Evolutionary conservation across 2,113 vertebrate genomes (phyloP).

Genomic region (Perccottus glenii): DNA sequence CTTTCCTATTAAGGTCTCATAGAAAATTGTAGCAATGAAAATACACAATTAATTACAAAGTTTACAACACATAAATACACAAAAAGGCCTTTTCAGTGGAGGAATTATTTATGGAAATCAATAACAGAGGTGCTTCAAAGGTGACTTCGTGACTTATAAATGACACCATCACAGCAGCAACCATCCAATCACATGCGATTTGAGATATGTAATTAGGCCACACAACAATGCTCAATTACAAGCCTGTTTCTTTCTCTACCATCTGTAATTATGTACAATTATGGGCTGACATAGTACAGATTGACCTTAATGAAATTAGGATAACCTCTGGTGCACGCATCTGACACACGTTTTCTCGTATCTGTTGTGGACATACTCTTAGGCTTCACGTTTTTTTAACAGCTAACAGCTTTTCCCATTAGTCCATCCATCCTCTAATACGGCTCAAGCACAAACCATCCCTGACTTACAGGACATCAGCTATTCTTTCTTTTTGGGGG

Average conservation of each 20-base stretch:
- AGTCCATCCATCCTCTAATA: not conserved
- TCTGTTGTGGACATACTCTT: not conserved
- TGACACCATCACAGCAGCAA: constrained; percentile 4
- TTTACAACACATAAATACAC: not conserved
- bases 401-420: too few species aligned
- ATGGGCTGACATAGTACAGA: constrained; percentile 14
- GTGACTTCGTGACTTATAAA: constrained; percentile 9
- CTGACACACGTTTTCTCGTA: not conserved
- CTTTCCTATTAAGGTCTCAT: not conserved
- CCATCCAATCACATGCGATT: constrained; percentile 7
- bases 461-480: not conserved
- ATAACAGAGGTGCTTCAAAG: not conserved
- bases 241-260: constrained; percentile 11
- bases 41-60: not conserved
- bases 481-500: not conserved
- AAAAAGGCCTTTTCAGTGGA: not conserved
- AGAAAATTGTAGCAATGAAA: not conserved
- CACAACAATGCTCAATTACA: constrained; percentile 10
- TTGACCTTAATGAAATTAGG: constrained; percentile 37
- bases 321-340: constrained; percentile 20
- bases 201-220: constrained; percentile 21
- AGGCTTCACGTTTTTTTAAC: too few species aligned
- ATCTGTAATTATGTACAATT: constrained; percentile 40
- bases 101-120: not conserved
- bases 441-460: too few species aligned